Evolutionary conservation across 2,113 vertebrate genomes (phyloP).

Genomic region (Trachemys scripta): DNA sequence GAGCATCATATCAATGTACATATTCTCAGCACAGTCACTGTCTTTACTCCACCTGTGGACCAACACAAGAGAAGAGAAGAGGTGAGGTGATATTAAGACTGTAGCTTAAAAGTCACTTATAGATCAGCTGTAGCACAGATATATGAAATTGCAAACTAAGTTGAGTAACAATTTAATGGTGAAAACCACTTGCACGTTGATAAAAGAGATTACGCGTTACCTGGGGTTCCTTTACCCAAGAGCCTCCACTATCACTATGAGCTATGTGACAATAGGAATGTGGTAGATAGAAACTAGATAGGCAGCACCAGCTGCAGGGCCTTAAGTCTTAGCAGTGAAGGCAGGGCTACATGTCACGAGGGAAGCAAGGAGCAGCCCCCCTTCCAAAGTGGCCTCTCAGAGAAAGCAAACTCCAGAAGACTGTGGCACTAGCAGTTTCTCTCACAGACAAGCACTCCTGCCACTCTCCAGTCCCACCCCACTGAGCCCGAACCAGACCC

Average conservation of each 20-base stretch:
- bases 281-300: background rate
- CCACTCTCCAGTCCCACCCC: background rate
- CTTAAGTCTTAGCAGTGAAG: background rate
- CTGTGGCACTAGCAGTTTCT: background rate
- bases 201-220: background rate
- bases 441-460: background rate
- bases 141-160: background rate
- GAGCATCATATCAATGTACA: slow-evolving; percentile 99
- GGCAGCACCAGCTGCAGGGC: background rate
- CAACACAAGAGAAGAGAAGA: background rate
- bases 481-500: too few species aligned
- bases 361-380: background rate
- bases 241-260: background rate
- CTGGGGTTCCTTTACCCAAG: background rate
- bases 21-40: slow-evolving; percentile 92
- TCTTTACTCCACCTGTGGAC: slow-evolving; percentile 84
- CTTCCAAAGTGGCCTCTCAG: background rate
- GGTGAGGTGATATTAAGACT: background rate
- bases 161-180: fast-evolving
- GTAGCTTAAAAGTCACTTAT: background rate
- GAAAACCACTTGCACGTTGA: fast-evolving
- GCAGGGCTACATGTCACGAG: background rate
- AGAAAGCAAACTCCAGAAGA: background rate
- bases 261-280: background rate
- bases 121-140: background rate